Evolutionary conservation across 2,888 invertebrate species (phyloP).

Genomic region (Apamea epomidion): DNA sequence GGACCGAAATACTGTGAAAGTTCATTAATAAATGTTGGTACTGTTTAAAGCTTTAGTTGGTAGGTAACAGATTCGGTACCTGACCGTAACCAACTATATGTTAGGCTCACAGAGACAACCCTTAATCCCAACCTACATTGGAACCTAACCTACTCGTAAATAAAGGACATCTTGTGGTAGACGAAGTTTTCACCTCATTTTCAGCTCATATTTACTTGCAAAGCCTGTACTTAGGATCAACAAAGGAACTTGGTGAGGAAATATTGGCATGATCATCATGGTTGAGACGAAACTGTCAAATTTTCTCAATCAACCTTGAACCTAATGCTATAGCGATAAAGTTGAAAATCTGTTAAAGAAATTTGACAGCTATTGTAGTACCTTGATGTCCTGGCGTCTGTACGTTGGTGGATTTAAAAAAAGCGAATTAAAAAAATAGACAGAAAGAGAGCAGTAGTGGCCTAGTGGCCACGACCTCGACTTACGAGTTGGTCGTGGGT

Average conservation of each 20-base stretch:
- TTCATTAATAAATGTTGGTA: conserved; percentile 16
- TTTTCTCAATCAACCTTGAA: too few relatives aligned
- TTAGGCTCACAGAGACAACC: conserved; percentile 17
- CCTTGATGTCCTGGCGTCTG: too few relatives aligned
- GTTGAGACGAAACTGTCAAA: too few relatives aligned
- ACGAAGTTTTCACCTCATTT: neutral
- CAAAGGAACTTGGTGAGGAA: neutral
- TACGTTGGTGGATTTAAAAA: neutral
- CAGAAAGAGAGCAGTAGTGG: too few relatives aligned
- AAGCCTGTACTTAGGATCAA: neutral
- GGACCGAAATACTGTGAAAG: conserved; percentile 14
- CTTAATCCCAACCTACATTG: neutral
- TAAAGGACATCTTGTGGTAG: neutral
- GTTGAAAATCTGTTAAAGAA: too few relatives aligned
- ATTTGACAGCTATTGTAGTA: too few relatives aligned
- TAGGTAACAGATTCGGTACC: conserved; percentile 1
- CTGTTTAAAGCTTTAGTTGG: neutral
- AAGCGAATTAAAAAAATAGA: neutral
- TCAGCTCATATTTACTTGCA: neutral
- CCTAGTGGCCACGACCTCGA: too few relatives aligned
- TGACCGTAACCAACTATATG: neutral
- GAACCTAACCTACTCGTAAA: neutral
- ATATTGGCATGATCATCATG: neutral
- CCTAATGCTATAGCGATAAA: too few relatives aligned
- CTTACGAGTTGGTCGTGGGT: too few relatives aligned